phyloP scores from a whole-genome alignment of 2,797 vertebrate genomes.

The Eulemur rubriventer region DNA sequence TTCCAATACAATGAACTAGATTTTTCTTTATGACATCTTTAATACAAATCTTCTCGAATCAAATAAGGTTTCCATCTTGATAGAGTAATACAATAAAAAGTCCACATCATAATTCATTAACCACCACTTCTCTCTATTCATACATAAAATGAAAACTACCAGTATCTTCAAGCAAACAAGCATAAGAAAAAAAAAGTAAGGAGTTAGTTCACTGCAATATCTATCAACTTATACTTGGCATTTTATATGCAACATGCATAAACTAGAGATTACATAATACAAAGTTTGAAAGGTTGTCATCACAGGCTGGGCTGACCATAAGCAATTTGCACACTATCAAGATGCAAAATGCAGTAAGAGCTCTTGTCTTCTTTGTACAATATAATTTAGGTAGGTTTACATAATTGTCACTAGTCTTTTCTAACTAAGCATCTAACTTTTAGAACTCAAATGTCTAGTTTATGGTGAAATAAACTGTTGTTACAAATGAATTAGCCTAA shows the following conservation, averaged over 20 bases:
- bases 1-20: background rate
- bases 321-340: background rate
- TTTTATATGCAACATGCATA: background rate
- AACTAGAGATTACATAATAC: background rate
- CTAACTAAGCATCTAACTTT: constrained; percentile 5
- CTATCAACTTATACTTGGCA: background rate
- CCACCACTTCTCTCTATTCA: background rate
- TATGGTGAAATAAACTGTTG: background rate
- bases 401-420: background rate
- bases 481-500: background rate
- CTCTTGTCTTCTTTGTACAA: background rate
- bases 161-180: background rate
- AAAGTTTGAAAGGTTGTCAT: background rate
- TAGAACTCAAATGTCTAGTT: background rate
- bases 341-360: background rate
- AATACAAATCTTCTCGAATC: background rate
- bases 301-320: background rate
- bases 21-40: background rate
- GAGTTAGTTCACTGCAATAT: background rate
- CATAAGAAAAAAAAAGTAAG: background rate
- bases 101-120: background rate
- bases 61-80: background rate
- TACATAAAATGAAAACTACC: background rate
- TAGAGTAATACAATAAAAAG: background rate
- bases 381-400: background rate